Percentiles rank a stretch among this genome's conserved stretches.
phyloP scores from a whole-genome alignment of 2,888 invertebrate species.

The Thecophora atra region DNA sequence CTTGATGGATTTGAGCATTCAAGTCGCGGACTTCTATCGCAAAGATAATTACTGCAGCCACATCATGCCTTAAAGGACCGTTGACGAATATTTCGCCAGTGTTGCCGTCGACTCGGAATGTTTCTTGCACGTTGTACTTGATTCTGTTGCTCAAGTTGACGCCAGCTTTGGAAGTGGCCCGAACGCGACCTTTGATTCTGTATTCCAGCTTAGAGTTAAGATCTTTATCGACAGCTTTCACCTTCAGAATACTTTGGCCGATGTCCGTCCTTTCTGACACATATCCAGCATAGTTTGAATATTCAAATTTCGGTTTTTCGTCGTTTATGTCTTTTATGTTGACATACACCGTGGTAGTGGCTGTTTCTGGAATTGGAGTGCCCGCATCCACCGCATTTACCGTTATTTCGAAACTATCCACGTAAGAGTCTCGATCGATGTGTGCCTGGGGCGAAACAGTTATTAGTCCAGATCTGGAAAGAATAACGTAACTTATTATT shows the following conservation, averaged over 20 bases:
- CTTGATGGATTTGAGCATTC: conserved; percentile 75
- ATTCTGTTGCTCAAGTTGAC: conserved; percentile 72
- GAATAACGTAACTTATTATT: conserved; percentile 4
- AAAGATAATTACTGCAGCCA: conserved; percentile 79
- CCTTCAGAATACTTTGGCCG: conserved; percentile 72
- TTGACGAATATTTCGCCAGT: conserved; percentile 76
- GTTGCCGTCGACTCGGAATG: conserved; percentile 76
- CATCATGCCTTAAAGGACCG: conserved; percentile 75
- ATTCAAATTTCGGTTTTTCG: conserved; percentile 80
- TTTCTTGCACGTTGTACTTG: conserved; percentile 72
- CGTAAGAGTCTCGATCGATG: conserved; percentile 75
- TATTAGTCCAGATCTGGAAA: conserved; percentile 73
- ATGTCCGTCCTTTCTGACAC: conserved; percentile 76
- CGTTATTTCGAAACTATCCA: conserved; percentile 75
- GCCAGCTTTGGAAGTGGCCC: conserved; percentile 79
- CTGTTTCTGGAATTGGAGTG: conserved; percentile 78
- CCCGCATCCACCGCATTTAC: conserved; percentile 82
- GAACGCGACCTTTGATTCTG: conserved; percentile 74
- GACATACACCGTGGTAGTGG: conserved; percentile 78
- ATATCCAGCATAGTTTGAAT: conserved; percentile 73
- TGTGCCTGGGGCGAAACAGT: conserved; percentile 78
- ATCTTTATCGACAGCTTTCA: conserved; percentile 78
- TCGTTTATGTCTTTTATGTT: conserved; percentile 82
- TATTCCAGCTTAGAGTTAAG: conserved; percentile 75
- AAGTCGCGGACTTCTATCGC: conserved; percentile 76